Base-by-base conservation (phyloP, 2,888 invertebrate genomes). In the Phyllotreta striolata region DNA sequence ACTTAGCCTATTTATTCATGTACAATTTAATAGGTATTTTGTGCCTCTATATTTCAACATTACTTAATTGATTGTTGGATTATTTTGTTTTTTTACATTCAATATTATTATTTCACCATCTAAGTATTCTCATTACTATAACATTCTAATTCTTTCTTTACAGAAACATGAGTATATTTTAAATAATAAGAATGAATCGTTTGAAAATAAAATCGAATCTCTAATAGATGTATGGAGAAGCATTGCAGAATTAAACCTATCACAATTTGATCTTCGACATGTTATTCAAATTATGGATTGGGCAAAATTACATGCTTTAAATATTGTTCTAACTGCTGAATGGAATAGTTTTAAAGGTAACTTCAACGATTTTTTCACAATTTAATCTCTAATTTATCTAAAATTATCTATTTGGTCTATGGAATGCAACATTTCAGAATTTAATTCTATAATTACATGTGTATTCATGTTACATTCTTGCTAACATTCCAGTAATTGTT, bases 291-390 rank as follows among this genome's bases (percentile, higher is more conserved):
- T 81, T 51, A 77, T 80, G 73, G 80, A 81, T 67, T 80, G 80
- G 80, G 80, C 80, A 6, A 80, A 80, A 74, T 69, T 79, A 55
- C 80, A 81, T 70, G 79, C 80, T 34, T 67, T 81, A 43, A 79
- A 81, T 67, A 78, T 80, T 61, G 79, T 81, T 41, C 75, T 81
- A 40, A 79, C 78, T 37, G 80, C 78, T 35, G 79, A 80, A 66
- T 81, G 81, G 81, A 77, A 77, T 68, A 72, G 72, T 62, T 75
- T 72, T 60, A 79, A 79, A 77, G 79, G 80, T 80, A 74, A 64
- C 35, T 41, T n/a, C n/a, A n/a, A n/a, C n/a, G n/a, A n/a, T n/a
- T 41, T 41, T 41, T n/a, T 41, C 10, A 41, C 41, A 41, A 3
- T 41, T 41, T 41, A 24, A 24, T 24, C 24, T 4, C 24, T 24